Evolutionary conservation across 2,113 vertebrate species (phyloP).

Genomic region (Dryoscopus gambensis): DNA sequence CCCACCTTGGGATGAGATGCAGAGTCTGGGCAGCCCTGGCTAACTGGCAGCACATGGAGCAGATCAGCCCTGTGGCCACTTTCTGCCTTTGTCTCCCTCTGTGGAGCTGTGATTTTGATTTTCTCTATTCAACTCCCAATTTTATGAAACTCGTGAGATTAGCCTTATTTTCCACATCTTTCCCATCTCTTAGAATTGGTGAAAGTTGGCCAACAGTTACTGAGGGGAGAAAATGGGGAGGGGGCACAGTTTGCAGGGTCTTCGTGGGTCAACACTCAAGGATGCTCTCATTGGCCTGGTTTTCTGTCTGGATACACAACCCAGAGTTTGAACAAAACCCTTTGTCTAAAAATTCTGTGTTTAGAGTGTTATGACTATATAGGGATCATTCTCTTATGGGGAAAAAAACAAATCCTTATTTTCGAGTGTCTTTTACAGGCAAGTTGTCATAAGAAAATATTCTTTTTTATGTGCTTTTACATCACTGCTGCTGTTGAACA

Average conservation of each 20-base stretch:
- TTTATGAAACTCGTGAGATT: background rate
- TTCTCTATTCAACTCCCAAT: background rate
- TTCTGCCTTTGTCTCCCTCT: background rate
- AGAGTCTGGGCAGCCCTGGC: background rate
- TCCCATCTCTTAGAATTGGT: background rate
- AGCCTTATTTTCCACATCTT: background rate
- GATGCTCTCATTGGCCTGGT: background rate
- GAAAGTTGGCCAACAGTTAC: background rate
- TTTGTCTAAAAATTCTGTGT: background rate
- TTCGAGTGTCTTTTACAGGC: background rate
- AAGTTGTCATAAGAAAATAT: background rate
- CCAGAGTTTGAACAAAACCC: background rate
- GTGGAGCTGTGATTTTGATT: background rate
- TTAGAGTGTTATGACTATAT: background rate
- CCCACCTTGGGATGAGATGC: background rate
- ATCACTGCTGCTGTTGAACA: background rate
- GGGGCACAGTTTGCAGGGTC: background rate
- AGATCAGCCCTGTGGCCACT: fast-evolving
- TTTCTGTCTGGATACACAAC: background rate
- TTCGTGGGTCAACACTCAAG: background rate
- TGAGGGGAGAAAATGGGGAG: background rate
- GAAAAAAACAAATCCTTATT: background rate
- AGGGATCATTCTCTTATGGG: background rate
- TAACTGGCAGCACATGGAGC: background rate
- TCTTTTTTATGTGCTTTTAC: background rate